phyloP scores from a whole-genome alignment of 2,113 vertebrate genomes.

The Arvicanthis niloticus region DNA sequence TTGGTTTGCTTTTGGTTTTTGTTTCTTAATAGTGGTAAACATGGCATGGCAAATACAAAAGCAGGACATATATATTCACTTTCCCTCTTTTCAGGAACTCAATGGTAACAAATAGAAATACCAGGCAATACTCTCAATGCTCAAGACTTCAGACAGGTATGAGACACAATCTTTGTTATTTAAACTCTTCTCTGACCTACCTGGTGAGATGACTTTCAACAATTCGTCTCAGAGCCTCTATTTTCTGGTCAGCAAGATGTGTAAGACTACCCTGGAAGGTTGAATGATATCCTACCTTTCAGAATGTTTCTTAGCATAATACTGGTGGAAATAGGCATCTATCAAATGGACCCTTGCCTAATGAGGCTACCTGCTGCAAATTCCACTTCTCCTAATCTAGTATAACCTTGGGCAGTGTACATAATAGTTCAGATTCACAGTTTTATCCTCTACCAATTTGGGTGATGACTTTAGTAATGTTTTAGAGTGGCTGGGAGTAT shows the following conservation, averaged over 20 bases:
- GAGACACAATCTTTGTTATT: neutral
- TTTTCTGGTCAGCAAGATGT: neutral
- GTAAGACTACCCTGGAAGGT: neutral
- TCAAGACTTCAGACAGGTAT: neutral
- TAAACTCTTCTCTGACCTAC: neutral
- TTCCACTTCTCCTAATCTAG: neutral
- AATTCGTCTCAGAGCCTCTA: neutral
- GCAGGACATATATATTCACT: neutral
- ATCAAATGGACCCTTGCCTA: neutral
- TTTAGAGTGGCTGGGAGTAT: neutral
- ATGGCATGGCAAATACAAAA: conserved; percentile 43
- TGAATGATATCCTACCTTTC: neutral
- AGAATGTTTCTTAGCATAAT: neutral
- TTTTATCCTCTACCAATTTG: neutral
- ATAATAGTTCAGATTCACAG: neutral
- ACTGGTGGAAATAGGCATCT: neutral
- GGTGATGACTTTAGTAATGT: neutral
- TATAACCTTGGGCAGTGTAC: neutral
- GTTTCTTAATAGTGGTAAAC: neutral
- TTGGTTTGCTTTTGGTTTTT: neutral
- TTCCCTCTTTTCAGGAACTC: neutral
- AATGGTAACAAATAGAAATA: neutral
- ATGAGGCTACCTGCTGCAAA: neutral
- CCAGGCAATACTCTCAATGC: neutral
- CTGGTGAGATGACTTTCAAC: neutral